These are phyloP conservation scores for Odontothrips loti DNA, from an alignment of 2,888 invertebrate genomes.

Conservation along the genomic window DNA sequence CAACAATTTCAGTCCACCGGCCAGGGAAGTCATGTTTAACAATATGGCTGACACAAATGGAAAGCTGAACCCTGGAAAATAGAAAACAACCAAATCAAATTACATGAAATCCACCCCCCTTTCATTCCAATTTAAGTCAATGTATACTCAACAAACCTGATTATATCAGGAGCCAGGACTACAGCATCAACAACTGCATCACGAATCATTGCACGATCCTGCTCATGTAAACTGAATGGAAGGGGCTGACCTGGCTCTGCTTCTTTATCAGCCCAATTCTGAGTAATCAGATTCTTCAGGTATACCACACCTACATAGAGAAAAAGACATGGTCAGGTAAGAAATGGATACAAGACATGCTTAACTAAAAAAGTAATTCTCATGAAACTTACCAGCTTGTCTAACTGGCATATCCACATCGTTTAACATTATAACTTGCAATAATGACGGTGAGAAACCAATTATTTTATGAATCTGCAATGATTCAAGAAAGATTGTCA, in stretches of 20 bases:
- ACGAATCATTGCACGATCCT: slow-evolving; percentile 88
- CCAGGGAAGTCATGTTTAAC: slow-evolving; percentile 95
- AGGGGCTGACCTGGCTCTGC: slow-evolving; percentile 65
- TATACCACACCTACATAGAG: slow-evolving; percentile 71
- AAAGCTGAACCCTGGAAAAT: slow-evolving; percentile 70
- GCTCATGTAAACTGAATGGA: slow-evolving; percentile 89
- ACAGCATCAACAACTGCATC: slow-evolving; percentile 94
- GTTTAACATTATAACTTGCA: slow-evolving; percentile 89
- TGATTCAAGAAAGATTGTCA: slow-evolving; percentile 32
- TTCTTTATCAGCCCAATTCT: slow-evolving; percentile 85
- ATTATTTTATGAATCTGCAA: slow-evolving; percentile 86
- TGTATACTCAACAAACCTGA: slow-evolving; percentile 51
- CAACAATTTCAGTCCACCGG: slow-evolving; percentile 91
- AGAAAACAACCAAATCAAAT: slow-evolving; percentile 28
- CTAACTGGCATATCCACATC: slow-evolving; percentile 87
- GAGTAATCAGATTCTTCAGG: slow-evolving; percentile 86
- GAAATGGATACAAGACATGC: slow-evolving; percentile 22
- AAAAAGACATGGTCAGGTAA: slow-evolving; percentile 19
- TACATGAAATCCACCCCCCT: not conserved
- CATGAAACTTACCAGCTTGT: slow-evolving; percentile 67
- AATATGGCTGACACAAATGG: slow-evolving; percentile 87
- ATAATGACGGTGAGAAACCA: slow-evolving; percentile 88
- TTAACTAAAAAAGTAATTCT: slow-evolving; percentile 13
- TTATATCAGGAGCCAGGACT: slow-evolving; percentile 84
- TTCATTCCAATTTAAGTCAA: not conserved